phyloP scores from a whole-genome alignment of 2,797 vertebrate species.

The Chaetophractus vellerosus region DNA sequence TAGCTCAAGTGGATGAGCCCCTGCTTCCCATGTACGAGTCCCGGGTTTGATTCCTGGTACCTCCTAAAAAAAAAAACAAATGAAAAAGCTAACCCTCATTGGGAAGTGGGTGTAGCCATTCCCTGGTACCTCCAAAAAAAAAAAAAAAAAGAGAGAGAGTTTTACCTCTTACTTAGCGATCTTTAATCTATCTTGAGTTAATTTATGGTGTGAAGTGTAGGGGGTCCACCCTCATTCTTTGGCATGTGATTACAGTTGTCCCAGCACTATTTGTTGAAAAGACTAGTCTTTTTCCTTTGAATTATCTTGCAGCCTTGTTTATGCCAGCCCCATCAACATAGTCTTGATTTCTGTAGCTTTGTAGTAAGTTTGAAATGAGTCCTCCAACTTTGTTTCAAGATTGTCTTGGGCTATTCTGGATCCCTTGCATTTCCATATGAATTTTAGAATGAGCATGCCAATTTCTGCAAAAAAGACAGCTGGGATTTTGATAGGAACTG shows the following conservation, averaged over 20 bases:
- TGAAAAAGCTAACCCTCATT: no score
- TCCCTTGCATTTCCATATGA: conserved; percentile 59
- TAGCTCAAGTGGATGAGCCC: no score
- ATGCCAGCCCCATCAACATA: background rate
- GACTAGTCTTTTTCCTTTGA: background rate
- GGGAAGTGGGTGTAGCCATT: no score
- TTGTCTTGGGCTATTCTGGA: conserved; percentile 52
- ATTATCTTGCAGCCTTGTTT: conserved; percentile 32
- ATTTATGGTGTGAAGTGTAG: background rate
- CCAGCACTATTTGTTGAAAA: conserved; percentile 51
- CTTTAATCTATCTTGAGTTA: conserved; percentile 45
- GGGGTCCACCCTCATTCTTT: background rate
- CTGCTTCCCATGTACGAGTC: no score
- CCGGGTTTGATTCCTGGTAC: no score
- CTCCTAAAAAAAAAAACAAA: no score
- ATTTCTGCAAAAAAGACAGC: conserved; percentile 12
- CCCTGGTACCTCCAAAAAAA: no score
- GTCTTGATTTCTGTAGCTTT: conserved; percentile 60
- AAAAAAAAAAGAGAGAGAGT: background rate
- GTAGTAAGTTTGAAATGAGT: conserved; percentile 63
- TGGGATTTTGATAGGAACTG: conserved; percentile 51
- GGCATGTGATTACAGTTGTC: background rate
- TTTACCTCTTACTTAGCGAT: conserved; percentile 4
- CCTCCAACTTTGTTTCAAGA: conserved; percentile 27
- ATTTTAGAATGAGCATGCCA: conserved; percentile 52